These are phyloP conservation scores for Erpornis zantholeuca DNA, from an alignment of 2,113 vertebrate species.

Conservation along the genomic window DNA sequence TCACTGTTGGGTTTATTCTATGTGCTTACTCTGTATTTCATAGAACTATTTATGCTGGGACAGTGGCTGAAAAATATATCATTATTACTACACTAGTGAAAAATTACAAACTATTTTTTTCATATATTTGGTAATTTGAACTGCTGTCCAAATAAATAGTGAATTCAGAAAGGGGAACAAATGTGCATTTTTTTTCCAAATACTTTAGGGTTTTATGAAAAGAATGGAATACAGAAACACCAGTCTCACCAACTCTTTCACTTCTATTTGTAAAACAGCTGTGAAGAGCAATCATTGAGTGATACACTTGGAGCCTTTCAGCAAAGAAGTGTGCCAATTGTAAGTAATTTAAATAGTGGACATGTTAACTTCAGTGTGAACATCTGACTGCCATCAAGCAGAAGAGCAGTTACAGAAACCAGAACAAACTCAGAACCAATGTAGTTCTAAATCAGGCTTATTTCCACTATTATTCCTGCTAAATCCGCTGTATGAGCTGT, in stretches of 20 bases:
- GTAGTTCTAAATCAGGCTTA: not conserved
- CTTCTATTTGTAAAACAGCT: not conserved
- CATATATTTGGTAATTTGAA: not conserved
- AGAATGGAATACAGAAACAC: not conserved
- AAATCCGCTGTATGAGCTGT: not conserved
- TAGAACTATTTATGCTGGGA: not conserved
- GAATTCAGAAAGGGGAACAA: not conserved
- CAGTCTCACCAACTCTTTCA: not conserved
- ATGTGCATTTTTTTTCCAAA: not conserved
- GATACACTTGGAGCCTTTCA: not conserved
- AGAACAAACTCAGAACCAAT: not conserved
- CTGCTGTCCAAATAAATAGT: not conserved
- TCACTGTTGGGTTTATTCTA: not conserved
- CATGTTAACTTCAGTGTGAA: not conserved
- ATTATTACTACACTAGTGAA: not conserved
- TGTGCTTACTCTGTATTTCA: not conserved
- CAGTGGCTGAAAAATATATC: not conserved
- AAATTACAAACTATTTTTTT: not conserved
- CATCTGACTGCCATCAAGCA: not conserved
- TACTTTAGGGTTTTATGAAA: not conserved
- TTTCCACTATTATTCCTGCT: no score
- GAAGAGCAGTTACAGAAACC: not conserved
- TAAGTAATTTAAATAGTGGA: not conserved
- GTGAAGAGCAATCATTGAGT: not conserved
- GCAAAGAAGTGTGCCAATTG: not conserved